These are phyloP conservation scores for Aspidoscelis tigris DNA, from an alignment of 2,113 vertebrate species.

Conservation along the genomic window DNA sequence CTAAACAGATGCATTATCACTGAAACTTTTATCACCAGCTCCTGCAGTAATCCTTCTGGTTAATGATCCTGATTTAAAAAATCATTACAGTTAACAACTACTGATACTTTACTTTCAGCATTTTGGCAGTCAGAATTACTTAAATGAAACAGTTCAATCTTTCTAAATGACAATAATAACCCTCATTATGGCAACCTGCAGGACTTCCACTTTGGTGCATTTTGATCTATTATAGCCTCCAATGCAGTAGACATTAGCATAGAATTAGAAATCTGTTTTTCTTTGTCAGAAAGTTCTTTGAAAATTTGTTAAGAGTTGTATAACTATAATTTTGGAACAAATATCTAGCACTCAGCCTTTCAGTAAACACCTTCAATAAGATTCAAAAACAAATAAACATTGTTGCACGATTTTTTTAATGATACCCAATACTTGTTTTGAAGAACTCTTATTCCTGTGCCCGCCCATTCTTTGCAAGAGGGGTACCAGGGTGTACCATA, in stretches of 20 bases:
- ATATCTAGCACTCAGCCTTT: constrained; percentile 5
- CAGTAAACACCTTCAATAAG: background rate
- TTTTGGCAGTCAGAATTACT: constrained; percentile 64
- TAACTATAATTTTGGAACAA: constrained; percentile 33
- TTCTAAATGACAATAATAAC: constrained; percentile 64
- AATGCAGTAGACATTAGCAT: constrained; percentile 51
- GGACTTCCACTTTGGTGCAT: constrained; percentile 58
- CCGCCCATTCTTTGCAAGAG: background rate
- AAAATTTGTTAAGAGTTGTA: constrained; percentile 58
- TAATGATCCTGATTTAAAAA: constrained; percentile 74
- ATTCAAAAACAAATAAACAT: background rate
- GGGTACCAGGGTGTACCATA: background rate
- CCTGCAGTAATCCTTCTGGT: constrained; percentile 68
- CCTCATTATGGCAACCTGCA: constrained; percentile 66
- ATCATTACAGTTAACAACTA: constrained; percentile 69
- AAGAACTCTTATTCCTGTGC: background rate
- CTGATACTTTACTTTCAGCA: constrained; percentile 69
- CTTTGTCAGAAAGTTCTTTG: constrained; percentile 46
- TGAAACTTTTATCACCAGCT: constrained; percentile 56
- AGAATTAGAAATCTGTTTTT: constrained; percentile 52
- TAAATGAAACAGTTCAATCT: constrained; percentile 73
- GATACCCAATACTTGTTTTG: background rate
- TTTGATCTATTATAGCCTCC: constrained; percentile 45
- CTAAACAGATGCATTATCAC: constrained; percentile 53
- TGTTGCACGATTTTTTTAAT: background rate